Conservation (phyloP, 2,888 invertebrate species). For the Salpingus planirostris region DNA sequence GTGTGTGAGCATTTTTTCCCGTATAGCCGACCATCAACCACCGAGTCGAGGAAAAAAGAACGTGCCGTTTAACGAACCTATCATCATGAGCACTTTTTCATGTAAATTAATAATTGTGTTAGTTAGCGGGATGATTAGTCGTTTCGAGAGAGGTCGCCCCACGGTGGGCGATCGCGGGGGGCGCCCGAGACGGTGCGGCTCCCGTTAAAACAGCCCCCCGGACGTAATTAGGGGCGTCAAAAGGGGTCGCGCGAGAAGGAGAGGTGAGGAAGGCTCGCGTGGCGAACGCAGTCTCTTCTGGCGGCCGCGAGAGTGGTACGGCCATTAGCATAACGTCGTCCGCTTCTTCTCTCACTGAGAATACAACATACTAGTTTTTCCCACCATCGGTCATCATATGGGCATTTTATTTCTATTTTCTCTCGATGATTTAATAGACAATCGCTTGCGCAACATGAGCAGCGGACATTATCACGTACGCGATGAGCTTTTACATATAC, state of each 20-base stretch:
- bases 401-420: conserved; percentile 37
- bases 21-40: conserved; percentile 1
- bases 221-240: too few species aligned
- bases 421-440: conserved; percentile 39
- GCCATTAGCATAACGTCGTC: conserved; percentile 32
- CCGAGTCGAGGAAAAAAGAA: conserved; percentile 10
- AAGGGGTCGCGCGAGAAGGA: too few species aligned
- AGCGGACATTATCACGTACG: conserved; percentile 30
- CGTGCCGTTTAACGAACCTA: conserved; percentile 23
- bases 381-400: conserved; percentile 38
- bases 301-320: too few species aligned
- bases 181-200: too few species aligned
- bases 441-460: conserved; percentile 33
- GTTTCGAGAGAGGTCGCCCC: conserved; percentile 24
- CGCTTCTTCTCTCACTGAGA: conserved; percentile 33
- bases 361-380: conserved; percentile 39
- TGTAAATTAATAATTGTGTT: conserved; percentile 33
- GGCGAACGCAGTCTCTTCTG: conserved; percentile 9
- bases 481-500: conserved; percentile 28
- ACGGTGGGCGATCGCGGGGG: conserved; percentile 28
- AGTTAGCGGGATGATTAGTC: conserved; percentile 29
- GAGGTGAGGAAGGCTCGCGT: conserved; percentile 8
- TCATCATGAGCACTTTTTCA: conserved; percentile 23
- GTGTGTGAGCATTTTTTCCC: conserved; percentile 11
- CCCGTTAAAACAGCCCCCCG: too few species aligned